Evolutionary conservation across 2,888 invertebrate species (phyloP).

Genomic region (Minunthozetes semirufus): DNA sequence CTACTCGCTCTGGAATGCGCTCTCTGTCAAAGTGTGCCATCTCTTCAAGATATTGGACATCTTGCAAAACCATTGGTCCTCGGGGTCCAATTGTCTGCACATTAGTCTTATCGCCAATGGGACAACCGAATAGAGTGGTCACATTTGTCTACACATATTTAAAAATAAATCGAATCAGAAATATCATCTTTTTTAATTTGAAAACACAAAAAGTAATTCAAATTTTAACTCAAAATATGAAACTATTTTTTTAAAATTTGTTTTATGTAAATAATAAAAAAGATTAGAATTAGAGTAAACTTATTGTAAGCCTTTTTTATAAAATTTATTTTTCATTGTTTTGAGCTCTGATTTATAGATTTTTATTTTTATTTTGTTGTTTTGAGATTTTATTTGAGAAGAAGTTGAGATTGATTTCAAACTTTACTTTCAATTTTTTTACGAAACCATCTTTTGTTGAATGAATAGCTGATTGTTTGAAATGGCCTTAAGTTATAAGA

Average conservation of each 20-base stretch:
- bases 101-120: slow-evolving; percentile 68
- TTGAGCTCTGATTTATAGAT: background rate
- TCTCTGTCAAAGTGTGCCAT: slow-evolving; percentile 62
- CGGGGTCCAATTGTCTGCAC: slow-evolving; percentile 75
- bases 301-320: too few species aligned
- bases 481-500: too few species aligned
- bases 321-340: background rate
- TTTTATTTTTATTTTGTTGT: background rate
- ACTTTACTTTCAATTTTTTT: too few species aligned
- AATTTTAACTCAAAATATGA: background rate
- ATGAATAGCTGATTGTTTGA: too few species aligned
- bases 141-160: background rate
- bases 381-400: too few species aligned
- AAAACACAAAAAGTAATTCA: too few species aligned
- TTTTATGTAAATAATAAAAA: too few species aligned
- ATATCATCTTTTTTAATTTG: too few species aligned
- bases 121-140: slow-evolving; percentile 67
- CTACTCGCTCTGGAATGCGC: slow-evolving; percentile 90
- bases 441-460: too few species aligned
- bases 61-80: slow-evolving; percentile 80
- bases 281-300: too few species aligned
- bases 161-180: background rate
- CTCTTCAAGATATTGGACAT: slow-evolving; percentile 59
- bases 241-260: too few species aligned
- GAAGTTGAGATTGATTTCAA: too few species aligned